Evolutionary conservation across 2,888 invertebrate genomes (phyloP), one percentile per base, ranked within the genome.

Genomic region (Lysandra bellargus): DNA sequence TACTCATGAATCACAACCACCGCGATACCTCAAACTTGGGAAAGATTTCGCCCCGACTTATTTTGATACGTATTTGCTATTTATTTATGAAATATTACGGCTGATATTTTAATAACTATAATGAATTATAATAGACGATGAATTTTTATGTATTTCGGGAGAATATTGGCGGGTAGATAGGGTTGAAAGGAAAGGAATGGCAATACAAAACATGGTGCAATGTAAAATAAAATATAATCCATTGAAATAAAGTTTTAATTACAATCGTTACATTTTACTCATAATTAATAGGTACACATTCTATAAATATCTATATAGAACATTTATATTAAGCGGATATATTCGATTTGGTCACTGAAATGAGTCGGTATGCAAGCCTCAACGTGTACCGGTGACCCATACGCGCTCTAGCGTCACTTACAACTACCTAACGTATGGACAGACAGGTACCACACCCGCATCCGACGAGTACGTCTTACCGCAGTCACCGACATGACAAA

Each of bases 191-290:
- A 1, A 14, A 17, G 33, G 33, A 49, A 17, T 12, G 33, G 64
- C 30, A 4, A 23, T 12, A 30, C 33, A 69, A 69, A 69, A 37
- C 69, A 69, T 69, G 33, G 14, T 33, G 53, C n/a, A 60, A 2
- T 76, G 2, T 72, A 75, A 84, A 91, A 89, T 86, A 90, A 92
- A 92, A 86, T 84, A 80, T 84, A 84, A 83, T 84, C 83, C 81
- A 82, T 92, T 92, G 91, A 94, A 94, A 94, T 94, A 94, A 94
- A 92, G 93, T 90, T 94, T 93, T 94, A 94, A 94, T 94, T 94
- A 93, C 93, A 94, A 92, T 94, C 88, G 91, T 93, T 94, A 94
- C 93, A 94, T 94, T 93, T 90, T 93, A 92, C 87, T 94, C 90
- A 91, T 93, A 91, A 91, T 91, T 92, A 92, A 92, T 93, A 91